These are phyloP conservation scores for Gallinago jamesoni DNA, from an alignment of 2,113 vertebrate species.

Conservation along the genomic window DNA sequence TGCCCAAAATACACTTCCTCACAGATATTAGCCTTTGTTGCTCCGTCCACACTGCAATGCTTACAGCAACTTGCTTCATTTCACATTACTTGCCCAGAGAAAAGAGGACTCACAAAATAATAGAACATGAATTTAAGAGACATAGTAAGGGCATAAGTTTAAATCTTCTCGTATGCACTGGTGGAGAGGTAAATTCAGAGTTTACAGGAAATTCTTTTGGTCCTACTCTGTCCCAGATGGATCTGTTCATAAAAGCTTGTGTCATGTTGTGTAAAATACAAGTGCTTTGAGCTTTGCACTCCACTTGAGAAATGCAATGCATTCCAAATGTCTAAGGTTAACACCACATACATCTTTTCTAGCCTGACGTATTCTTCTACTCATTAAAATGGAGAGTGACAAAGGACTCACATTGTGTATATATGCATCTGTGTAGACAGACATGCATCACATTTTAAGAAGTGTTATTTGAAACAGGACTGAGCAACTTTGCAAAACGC, in stretches of 20 bases:
- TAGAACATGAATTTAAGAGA: neutral
- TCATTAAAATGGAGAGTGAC: neutral
- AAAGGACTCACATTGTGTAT: neutral
- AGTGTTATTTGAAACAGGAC: neutral
- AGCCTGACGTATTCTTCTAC: neutral
- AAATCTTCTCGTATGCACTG: neutral
- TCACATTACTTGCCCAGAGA: neutral
- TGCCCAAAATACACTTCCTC: neutral
- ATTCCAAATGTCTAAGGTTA: neutral
- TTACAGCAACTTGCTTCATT: neutral
- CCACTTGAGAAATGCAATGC: neutral
- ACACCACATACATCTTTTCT: neutral
- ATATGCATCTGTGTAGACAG: neutral
- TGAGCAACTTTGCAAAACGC: neutral
- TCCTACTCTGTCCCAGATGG: neutral
- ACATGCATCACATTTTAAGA: neutral
- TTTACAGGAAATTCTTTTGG: neutral
- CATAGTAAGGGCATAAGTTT: neutral
- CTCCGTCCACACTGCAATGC: neutral
- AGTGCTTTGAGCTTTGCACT: neutral
- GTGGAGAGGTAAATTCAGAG: neutral
- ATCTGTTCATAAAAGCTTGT: neutral
- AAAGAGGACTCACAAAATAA: neutral
- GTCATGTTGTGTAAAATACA: neutral
- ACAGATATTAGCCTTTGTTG: neutral